A percentile compares a stretch with the other conserved stretches of the same genome.
phyloP scores from a whole-genome alignment of 1,140 invertebrate species.

The Liolophura sinensis region DNA sequence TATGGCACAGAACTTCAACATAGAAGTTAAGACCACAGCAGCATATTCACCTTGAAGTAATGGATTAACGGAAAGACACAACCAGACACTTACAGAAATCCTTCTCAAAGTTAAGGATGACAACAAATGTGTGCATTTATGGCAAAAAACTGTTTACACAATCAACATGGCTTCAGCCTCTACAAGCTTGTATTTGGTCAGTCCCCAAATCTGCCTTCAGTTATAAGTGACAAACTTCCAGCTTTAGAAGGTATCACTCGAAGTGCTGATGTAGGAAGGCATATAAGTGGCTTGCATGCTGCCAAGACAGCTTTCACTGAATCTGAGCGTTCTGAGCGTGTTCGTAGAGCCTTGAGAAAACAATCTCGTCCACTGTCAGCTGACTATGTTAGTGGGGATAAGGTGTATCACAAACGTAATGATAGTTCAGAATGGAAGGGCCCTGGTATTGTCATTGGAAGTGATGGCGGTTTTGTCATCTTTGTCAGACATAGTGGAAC shows the following conservation, averaged over 20 bases:
- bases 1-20: slow-evolving; percentile 25
- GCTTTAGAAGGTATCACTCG: slow-evolving; percentile 15
- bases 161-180: slow-evolving; percentile 12
- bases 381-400: slow-evolving; percentile 14
- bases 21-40: slow-evolving; percentile 22
- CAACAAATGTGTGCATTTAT: slow-evolving; percentile 13
- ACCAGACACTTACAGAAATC: slow-evolving; percentile 20
- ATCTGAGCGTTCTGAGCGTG: slow-evolving; percentile 23
- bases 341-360: slow-evolving; percentile 18
- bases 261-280: slow-evolving; percentile 10
- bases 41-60: slow-evolving; percentile 26
- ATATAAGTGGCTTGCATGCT: slow-evolving; percentile 12
- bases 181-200: slow-evolving; percentile 17
- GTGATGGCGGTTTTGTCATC: slow-evolving; percentile 19
- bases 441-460: slow-evolving; percentile 23
- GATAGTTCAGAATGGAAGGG: slow-evolving; percentile 23
- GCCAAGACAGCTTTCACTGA: slow-evolving; percentile 16
- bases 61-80: slow-evolving; percentile 23
- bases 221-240: slow-evolving; percentile 14
- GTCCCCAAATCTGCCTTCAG: slow-evolving; percentile 17
- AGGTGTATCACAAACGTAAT: slow-evolving; percentile 19
- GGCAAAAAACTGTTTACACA: neutral
- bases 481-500: slow-evolving; percentile 24
- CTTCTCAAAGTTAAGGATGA: slow-evolving; percentile 13
- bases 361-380: slow-evolving; percentile 10